Base-by-base conservation (phyloP, 23 tunicate species). In the Halocynthia roretzi region DNA sequence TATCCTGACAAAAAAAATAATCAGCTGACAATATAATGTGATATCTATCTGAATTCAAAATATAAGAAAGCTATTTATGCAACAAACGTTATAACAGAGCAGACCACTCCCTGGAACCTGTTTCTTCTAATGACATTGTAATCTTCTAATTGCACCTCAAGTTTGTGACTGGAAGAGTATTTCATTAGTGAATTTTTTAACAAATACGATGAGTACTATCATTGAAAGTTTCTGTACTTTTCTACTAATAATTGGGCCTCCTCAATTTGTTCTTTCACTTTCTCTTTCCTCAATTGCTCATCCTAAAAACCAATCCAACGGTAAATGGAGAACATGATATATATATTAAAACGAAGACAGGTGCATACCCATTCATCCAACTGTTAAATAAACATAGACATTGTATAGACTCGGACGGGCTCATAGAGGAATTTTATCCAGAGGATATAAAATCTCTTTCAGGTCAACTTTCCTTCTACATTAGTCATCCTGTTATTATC, bases 111-210 rank as follows among this genome's bases (percentile, higher is more conserved):
- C 31, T 74, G 55, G 5, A 64, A 62, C 31, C 56, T 74, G 63
- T 74, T 74, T 44, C 56, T 74, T 56, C 56, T 74, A 20, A 54
- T 6, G 40, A 74, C 56, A 54, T 56, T 56, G 22, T 74, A 74
- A 50, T 74, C 78, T 54, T 74, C 78, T 0, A 74, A 56, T 53
- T 74, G 78, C 15, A 74, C 78, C 56, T 74, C 78, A 62, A 74
- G 22, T n/a, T 54, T 23, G 63, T 74, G 78, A 54, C 78, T 74
- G 62, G 31, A 74, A 74, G 11, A 17, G 44, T 12, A 67, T n/a
- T 67, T 23, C 40, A 68, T 2, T 68, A 15, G 2, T 68, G 72
- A 68, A 11, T 68, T 19, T 22, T 12, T 68, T 22, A 15, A 18
- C 14, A 18, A 23, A 19, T 11, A 18, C 49, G 4, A 68, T 15